These are phyloP conservation scores for Trichopoda pennipes DNA, from an alignment of 2,888 invertebrate species.

Conservation along the genomic window DNA sequence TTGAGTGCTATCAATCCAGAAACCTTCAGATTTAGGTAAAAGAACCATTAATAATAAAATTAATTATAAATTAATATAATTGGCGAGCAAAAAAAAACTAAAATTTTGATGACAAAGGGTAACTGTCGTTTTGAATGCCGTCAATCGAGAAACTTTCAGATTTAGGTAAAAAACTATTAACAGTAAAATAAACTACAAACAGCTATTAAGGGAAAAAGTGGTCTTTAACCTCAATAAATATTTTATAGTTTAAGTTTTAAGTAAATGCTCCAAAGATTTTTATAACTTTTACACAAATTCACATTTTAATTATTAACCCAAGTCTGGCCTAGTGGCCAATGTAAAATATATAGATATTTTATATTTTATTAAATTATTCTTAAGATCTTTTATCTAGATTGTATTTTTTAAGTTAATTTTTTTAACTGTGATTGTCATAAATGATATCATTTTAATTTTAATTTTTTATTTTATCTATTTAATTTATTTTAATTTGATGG, in stretches of 20 bases:
- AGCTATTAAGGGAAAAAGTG: too few relatives aligned
- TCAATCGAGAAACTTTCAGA: too few relatives aligned
- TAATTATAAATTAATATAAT: too few relatives aligned
- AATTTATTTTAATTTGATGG: slow-evolving; percentile 11
- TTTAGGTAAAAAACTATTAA: too few relatives aligned
- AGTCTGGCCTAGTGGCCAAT: not conserved
- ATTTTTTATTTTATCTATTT: slow-evolving; percentile 4
- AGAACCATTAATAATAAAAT: too few relatives aligned
- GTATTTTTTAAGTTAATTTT: slow-evolving; percentile 26
- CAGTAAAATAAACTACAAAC: too few relatives aligned
- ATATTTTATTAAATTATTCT: slow-evolving; percentile 2
- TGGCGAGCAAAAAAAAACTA: too few relatives aligned
- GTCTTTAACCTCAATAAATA: too few relatives aligned
- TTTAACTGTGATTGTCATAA: slow-evolving; percentile 65
- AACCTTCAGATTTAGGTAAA: too few relatives aligned
- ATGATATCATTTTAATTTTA: slow-evolving; percentile 29
- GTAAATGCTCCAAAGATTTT: slow-evolving; percentile 51
- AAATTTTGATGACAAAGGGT: too few relatives aligned
- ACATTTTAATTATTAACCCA: slow-evolving; percentile 18
- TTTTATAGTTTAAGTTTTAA: slow-evolving; percentile 36
- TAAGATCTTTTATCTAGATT: not conserved
- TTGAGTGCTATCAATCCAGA: too few relatives aligned
- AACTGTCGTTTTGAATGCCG: too few relatives aligned
- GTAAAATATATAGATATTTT: slow-evolving; percentile 23
- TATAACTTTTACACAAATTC: not conserved